Conservation (phyloP, 2,888 invertebrate genomes). For the Drosophila recens region DNA sequence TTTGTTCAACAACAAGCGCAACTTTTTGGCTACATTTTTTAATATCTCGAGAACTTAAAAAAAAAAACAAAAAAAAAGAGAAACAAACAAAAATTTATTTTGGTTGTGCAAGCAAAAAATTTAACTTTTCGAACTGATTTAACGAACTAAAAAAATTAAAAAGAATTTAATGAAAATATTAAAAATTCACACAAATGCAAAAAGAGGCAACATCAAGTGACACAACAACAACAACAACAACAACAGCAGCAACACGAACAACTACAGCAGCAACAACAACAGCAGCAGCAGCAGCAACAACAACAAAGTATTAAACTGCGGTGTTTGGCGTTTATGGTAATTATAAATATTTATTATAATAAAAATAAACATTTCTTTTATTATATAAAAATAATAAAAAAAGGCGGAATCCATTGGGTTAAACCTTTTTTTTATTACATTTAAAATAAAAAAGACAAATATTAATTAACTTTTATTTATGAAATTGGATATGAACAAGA, state of each 20-base stretch:
- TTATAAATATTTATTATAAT: too few relatives aligned
- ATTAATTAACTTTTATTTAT: too few relatives aligned
- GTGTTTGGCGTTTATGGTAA: slow-evolving; percentile 78
- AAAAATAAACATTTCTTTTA: too few relatives aligned
- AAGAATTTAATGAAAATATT: not conserved
- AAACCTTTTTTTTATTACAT: too few relatives aligned
- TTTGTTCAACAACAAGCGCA: slow-evolving; percentile 29
- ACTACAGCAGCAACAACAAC: slow-evolving; percentile 16
- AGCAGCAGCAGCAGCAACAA: slow-evolving; percentile 29
- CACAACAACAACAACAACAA: slow-evolving; percentile 25
- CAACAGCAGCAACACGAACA: slow-evolving; percentile 12
- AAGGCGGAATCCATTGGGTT: too few relatives aligned
- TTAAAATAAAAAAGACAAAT: too few relatives aligned
- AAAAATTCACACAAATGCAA: slow-evolving; percentile 43
- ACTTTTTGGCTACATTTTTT: slow-evolving; percentile 11
- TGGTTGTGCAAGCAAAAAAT: slow-evolving; percentile 49
- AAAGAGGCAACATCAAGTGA: slow-evolving; percentile 35
- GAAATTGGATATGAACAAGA: too few relatives aligned
- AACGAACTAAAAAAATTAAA: slow-evolving; percentile 8
- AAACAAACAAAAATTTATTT: slow-evolving; percentile 45
- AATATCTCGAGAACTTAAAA: slow-evolving; percentile 24
- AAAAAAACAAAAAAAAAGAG: not conserved
- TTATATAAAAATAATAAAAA: too few relatives aligned
- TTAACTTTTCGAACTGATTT: slow-evolving; percentile 55
- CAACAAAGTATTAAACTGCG: slow-evolving; percentile 75